Percentiles rank a stretch among this genome's conserved stretches.
These are phyloP conservation scores for Falco naumanni DNA, from an alignment of 2,797 vertebrate species.

Conservation along the genomic window DNA sequence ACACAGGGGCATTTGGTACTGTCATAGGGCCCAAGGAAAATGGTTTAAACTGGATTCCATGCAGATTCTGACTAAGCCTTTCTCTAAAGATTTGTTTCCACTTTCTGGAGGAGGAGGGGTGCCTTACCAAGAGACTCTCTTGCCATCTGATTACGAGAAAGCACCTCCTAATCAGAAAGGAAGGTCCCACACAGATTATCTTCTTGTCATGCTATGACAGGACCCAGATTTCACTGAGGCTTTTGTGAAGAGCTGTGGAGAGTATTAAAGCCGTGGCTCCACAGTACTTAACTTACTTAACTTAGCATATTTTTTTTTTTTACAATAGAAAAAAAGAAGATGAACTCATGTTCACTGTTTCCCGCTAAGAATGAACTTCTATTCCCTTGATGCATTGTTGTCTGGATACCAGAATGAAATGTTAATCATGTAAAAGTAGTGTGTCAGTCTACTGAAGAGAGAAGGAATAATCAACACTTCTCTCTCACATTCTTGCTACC, in stretches of 20 bases:
- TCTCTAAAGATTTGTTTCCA: constrained; percentile 60
- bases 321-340: not conserved
- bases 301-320: not conserved
- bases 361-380: not conserved
- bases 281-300: not conserved
- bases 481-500: not conserved
- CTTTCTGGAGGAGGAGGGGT: constrained; percentile 31
- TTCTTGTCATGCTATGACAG: constrained; percentile 36
- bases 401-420: constrained; percentile 28
- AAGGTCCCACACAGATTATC: constrained; percentile 59
- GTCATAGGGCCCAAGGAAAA: constrained; percentile 32
- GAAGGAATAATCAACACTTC: not conserved
- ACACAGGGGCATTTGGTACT: not conserved
- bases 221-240: constrained; percentile 30
- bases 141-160: constrained; percentile 55
- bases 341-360: not conserved
- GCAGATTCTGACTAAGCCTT: constrained; percentile 58
- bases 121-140: constrained; percentile 34
- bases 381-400: not conserved
- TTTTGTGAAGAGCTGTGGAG: constrained; percentile 37
- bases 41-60: constrained; percentile 56
- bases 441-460: not conserved
- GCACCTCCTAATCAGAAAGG: constrained; percentile 28
- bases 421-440: not conserved
- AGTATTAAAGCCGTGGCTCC: constrained; percentile 10